A percentile compares a stretch with the other conserved stretches of the same genome.
Conservation (phyloP, 2,113 vertebrate species). For the Numenius arquata region DNA sequence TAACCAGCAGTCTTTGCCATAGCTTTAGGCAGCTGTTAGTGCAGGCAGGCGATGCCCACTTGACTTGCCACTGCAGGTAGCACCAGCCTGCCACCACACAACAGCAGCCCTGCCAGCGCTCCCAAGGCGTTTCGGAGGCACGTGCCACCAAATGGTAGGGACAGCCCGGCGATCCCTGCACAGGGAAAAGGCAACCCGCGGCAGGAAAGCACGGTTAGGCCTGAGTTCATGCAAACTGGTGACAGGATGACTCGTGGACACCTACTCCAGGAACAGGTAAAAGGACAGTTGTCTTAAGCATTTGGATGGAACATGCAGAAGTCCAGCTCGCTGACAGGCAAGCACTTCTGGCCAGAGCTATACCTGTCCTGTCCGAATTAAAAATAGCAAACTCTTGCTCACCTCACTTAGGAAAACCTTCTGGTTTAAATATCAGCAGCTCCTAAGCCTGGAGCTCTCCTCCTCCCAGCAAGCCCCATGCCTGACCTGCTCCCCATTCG, state of each 20-base stretch:
- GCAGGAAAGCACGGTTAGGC: background rate
- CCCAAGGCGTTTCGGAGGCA: background rate
- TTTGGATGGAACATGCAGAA: background rate
- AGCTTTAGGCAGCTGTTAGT: background rate
- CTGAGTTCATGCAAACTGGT: background rate
- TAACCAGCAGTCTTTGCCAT: background rate
- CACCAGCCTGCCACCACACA: background rate
- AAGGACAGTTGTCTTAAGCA: background rate
- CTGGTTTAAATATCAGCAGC: background rate
- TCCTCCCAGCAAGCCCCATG: background rate
- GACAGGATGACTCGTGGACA: fast-evolving
- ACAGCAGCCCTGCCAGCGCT: background rate
- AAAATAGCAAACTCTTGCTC: background rate
- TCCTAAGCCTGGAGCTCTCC: background rate
- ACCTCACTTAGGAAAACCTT: background rate
- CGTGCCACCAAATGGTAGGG: fast-evolving
- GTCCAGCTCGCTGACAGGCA: background rate
- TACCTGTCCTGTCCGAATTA: background rate
- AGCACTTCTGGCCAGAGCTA: background rate
- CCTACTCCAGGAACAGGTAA: background rate
- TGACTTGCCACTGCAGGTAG: background rate
- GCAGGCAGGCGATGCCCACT: fast-evolving
- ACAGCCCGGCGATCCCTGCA: fast-evolving
- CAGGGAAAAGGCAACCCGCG: background rate
- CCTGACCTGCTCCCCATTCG: background rate